These are phyloP conservation scores for Nyleta sp. DNA, from an alignment of 2,888 invertebrate species.

Conservation along the genomic window DNA sequence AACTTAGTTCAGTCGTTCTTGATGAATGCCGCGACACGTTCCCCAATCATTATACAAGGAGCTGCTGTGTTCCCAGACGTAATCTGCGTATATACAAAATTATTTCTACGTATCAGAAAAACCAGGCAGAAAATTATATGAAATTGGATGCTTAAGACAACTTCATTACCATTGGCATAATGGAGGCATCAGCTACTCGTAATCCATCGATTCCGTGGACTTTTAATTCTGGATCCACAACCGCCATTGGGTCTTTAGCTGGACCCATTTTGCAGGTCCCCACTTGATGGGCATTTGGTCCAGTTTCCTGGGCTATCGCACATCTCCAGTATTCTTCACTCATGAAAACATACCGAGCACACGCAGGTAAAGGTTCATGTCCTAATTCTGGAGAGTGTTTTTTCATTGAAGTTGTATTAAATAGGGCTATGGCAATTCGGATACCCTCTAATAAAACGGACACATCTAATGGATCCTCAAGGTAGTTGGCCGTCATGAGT, in stretches of 20 bases:
- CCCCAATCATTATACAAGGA: too few relatives aligned
- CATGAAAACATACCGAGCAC: slow-evolving; percentile 79
- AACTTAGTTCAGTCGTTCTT: too few relatives aligned
- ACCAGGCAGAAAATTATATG: too few relatives aligned
- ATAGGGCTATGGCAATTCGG: slow-evolving; percentile 84
- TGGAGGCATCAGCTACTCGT: slow-evolving; percentile 85
- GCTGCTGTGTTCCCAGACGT: too few relatives aligned
- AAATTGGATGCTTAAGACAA: too few relatives aligned
- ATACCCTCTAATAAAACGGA: slow-evolving; percentile 86
- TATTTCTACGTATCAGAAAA: too few relatives aligned
- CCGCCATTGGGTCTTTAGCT: slow-evolving; percentile 87
- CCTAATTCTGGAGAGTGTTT: slow-evolving; percentile 75
- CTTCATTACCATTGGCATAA: slow-evolving; percentile 84
- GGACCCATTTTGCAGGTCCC: slow-evolving; percentile 94
- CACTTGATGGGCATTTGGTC: slow-evolving; percentile 93
- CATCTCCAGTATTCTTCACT: slow-evolving; percentile 91
- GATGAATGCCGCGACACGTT: too few relatives aligned
- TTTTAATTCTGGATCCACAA: slow-evolving; percentile 87
- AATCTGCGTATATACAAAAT: too few relatives aligned
- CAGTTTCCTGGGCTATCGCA: slow-evolving; percentile 87
- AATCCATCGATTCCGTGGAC: slow-evolving; percentile 86
- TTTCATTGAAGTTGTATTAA: slow-evolving; percentile 84
- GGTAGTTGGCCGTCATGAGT: slow-evolving; percentile 90
- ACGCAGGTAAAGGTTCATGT: slow-evolving; percentile 71
- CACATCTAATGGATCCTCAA: slow-evolving; percentile 86